These are phyloP conservation scores for Ceryle rudis DNA, from an alignment of 2,797 vertebrate species.

Conservation along the genomic window DNA sequence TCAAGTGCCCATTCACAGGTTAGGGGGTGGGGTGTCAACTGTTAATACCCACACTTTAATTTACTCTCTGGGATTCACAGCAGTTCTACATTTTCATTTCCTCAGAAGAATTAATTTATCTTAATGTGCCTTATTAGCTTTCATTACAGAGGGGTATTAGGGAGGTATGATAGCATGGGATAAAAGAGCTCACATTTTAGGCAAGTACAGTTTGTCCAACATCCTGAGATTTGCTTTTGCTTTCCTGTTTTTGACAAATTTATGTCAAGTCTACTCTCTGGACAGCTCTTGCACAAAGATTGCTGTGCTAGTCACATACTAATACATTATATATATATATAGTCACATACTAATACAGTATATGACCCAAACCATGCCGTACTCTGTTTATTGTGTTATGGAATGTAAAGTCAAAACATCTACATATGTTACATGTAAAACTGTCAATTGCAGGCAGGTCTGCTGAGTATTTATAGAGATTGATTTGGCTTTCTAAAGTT, in stretches of 20 bases:
- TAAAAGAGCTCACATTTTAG: not conserved
- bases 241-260: not conserved
- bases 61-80: not conserved
- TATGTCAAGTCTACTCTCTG: not conserved
- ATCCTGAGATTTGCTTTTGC: not conserved
- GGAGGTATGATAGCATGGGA: not conserved
- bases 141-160: not conserved
- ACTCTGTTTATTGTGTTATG: not conserved
- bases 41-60: not conserved
- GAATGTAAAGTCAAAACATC: conserved; percentile 12
- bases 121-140: not conserved
- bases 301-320: not conserved
- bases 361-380: no score
- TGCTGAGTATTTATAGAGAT: conserved; percentile 16
- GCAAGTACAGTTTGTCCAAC: not conserved
- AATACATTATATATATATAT: no score
- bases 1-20: not conserved
- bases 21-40: not conserved
- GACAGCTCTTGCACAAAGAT: not conserved
- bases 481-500: not conserved
- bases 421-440: not conserved
- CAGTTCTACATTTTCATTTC: not conserved
- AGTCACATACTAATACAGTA: not conserved
- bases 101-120: not conserved
- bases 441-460: not conserved